Conservation (phyloP, 2,888 invertebrate species). For the Thecocarcelia acutangulata region DNA sequence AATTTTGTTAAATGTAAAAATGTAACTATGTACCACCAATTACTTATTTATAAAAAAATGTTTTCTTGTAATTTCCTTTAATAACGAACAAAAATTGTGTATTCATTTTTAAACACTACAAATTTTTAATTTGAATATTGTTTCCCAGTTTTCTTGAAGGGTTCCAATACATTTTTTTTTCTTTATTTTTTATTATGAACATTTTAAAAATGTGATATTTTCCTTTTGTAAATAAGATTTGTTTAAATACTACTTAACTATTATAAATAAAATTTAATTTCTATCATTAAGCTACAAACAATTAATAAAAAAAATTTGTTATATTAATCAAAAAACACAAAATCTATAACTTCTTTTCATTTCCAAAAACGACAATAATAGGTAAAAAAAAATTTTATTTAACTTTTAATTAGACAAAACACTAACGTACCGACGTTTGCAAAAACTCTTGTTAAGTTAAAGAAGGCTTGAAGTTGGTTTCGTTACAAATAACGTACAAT, state of each 20-base stretch:
- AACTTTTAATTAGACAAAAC: too few species aligned
- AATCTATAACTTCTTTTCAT: constrained; percentile 26
- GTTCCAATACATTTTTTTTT: neutral
- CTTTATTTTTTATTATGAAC: constrained; percentile 19
- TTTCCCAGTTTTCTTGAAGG: constrained; percentile 15
- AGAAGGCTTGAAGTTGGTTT: too few species aligned
- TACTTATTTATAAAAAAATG: neutral
- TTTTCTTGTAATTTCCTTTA: constrained; percentile 9
- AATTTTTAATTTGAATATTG: constrained; percentile 25
- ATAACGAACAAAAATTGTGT: neutral
- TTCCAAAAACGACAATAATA: constrained; percentile 10
- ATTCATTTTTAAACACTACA: neutral
- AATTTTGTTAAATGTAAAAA: constrained; percentile 42
- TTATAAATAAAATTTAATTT: constrained; percentile 39
- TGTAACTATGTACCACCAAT: constrained; percentile 20
- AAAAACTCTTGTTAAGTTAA: too few species aligned
- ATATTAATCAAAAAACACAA: constrained; percentile 22
- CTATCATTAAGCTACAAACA: constrained; percentile 41
- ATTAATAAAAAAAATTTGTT: constrained; percentile 44
- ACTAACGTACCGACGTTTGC: too few species aligned
- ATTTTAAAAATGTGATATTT: constrained; percentile 61
- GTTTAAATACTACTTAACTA: constrained; percentile 30
- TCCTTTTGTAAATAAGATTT: constrained; percentile 49
- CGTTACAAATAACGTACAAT: too few species aligned
- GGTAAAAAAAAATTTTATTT: neutral